Conservation (phyloP, 2,113 vertebrate species). For the Sciurus niger region DNA sequence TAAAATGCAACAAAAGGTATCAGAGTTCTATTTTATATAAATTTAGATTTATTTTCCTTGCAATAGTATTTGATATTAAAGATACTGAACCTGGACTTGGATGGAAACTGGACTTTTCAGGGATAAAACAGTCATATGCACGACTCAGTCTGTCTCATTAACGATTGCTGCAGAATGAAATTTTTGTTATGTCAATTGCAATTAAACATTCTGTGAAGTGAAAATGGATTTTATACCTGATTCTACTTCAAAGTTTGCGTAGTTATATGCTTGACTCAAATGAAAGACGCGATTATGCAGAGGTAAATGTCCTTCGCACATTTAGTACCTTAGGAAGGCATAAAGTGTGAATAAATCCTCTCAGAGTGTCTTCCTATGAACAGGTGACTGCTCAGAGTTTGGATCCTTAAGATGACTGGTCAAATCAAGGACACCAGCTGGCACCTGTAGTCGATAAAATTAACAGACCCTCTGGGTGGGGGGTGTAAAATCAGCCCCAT, state of each 20-base stretch:
- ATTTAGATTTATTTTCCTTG: background rate
- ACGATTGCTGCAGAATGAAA: background rate
- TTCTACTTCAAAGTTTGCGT: background rate
- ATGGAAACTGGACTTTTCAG: background rate
- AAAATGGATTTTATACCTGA: slow-evolving; percentile 41
- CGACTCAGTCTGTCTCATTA: background rate
- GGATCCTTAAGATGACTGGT: background rate
- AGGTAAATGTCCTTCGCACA: background rate
- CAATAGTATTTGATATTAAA: background rate
- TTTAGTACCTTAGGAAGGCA: background rate
- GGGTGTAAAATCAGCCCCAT: background rate
- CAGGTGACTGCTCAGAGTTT: background rate
- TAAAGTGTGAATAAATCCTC: background rate
- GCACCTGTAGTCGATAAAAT: slow-evolving; percentile 18
- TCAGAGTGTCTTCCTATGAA: background rate
- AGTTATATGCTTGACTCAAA: background rate
- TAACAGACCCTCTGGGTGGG: background rate
- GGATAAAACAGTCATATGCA: background rate
- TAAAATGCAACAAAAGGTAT: background rate
- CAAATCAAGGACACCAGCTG: background rate
- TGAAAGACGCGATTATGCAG: background rate
- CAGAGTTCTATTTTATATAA: background rate
- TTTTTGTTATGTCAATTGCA: background rate
- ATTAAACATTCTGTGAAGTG: slow-evolving; percentile 38
- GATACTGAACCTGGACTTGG: background rate